phyloP scores from a whole-genome alignment of 2,888 invertebrate genomes.

The Patella caerulea region DNA sequence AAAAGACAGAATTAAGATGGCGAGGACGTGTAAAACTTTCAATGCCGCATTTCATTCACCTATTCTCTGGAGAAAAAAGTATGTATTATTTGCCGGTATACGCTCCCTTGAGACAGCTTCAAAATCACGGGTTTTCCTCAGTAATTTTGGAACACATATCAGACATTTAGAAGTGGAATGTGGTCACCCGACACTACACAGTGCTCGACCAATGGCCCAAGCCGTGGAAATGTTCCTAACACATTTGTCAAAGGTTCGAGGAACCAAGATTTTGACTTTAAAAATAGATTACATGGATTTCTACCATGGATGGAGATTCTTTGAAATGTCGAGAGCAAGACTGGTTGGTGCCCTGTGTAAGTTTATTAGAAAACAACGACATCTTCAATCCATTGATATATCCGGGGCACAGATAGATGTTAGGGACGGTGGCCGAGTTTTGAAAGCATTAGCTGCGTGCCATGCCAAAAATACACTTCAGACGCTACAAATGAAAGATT shows the following conservation, averaged over 20 bases:
- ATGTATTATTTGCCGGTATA: conserved; percentile 20
- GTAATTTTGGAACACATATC: conserved; percentile 10
- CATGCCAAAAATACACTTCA: conserved; percentile 15
- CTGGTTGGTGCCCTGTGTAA: conserved; percentile 17
- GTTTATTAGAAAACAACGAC: conserved; percentile 14
- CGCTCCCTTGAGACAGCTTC: conserved; percentile 9
- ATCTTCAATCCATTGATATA: conserved; percentile 14
- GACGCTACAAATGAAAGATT: conserved; percentile 18
- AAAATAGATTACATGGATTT: conserved; percentile 22
- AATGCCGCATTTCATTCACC: conserved; percentile 42
- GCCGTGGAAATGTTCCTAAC: conserved; percentile 15
- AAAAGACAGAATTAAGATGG: conserved; percentile 41
- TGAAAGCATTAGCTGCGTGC: conserved; percentile 8
- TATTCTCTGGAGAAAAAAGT: conserved; percentile 48
- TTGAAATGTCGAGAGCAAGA: conserved; percentile 7
- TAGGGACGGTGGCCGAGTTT: background rate
- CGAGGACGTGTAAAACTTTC: conserved; percentile 53
- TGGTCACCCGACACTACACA: conserved; percentile 23
- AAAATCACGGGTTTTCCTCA: conserved; percentile 15
- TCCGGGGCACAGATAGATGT: conserved; percentile 16
- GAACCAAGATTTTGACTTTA: conserved; percentile 12
- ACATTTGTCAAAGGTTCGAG: conserved; percentile 3
- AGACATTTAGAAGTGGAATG: conserved; percentile 16
- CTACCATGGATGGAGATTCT: conserved; percentile 21
- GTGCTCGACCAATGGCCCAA: conserved; percentile 19